phyloP scores from a whole-genome alignment of 2,888 invertebrate genomes.

The Mamestra brassicae region DNA sequence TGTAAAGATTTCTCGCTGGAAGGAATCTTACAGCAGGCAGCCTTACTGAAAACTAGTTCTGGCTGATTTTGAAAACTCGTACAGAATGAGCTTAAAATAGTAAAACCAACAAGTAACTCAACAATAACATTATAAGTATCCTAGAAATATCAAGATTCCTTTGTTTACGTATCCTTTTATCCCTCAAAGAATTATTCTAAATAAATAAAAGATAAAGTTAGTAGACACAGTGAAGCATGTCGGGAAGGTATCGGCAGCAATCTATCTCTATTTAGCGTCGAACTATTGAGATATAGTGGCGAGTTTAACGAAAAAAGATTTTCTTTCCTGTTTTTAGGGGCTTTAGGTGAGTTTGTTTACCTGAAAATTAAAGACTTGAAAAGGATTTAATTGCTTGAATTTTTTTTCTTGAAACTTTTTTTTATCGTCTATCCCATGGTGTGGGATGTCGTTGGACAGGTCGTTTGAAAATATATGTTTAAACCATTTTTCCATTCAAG shows the following conservation, averaged over 20 bases:
- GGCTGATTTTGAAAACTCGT: too few species aligned
- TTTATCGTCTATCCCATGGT: too few species aligned
- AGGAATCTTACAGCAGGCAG: too few species aligned
- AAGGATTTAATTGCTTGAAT: neutral
- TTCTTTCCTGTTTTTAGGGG: constrained; percentile 9
- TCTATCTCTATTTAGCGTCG: constrained; percentile 52
- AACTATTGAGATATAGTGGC: constrained; percentile 60
- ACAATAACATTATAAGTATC: too few species aligned
- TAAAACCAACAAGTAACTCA: too few species aligned
- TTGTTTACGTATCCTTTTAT: constrained; percentile 7
- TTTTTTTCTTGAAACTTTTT: too few species aligned
- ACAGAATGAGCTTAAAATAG: too few species aligned
- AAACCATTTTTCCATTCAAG: too few species aligned
- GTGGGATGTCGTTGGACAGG: too few species aligned
- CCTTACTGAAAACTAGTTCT: too few species aligned
- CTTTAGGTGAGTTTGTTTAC: constrained; percentile 2
- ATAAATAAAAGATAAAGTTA: constrained; percentile 28
- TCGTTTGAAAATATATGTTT: too few species aligned
- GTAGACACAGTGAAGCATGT: constrained; percentile 34
- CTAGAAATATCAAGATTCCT: neutral
- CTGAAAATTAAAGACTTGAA: neutral
- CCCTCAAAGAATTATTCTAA: constrained; percentile 1
- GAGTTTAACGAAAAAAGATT: constrained; percentile 57
- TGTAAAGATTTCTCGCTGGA: too few species aligned
- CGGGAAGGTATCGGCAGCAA: constrained; percentile 25